Conservation (phyloP, 1,140 invertebrate genomes). For the Ptiloglossa arizonensis region DNA sequence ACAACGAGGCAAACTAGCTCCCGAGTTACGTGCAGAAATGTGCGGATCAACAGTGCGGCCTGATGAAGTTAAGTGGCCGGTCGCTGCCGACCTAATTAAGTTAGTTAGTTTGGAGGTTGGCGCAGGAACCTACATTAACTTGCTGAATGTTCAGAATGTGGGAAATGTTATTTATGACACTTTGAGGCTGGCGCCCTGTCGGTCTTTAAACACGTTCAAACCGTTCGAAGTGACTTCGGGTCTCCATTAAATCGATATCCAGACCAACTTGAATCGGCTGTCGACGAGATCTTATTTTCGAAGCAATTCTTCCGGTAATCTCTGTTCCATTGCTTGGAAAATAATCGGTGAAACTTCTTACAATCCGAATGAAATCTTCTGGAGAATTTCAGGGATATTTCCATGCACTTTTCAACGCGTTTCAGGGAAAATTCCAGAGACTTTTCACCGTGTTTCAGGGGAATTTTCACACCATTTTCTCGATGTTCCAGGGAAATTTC, state of each 20-base stretch:
- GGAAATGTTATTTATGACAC: conserved; percentile 54
- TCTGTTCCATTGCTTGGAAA: too few relatives aligned
- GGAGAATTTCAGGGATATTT: too few relatives aligned
- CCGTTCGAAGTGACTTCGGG: neutral
- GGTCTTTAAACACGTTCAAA: neutral
- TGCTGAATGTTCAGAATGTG: conserved; percentile 43
- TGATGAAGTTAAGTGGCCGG: conserved; percentile 53
- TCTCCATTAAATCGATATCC: neutral
- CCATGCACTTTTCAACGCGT: too few relatives aligned
- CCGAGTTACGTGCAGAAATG: conserved; percentile 9
- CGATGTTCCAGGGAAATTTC: too few relatives aligned
- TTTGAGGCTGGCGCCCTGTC: conserved; percentile 6
- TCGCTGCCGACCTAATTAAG: conserved; percentile 53
- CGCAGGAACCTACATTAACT: conserved; percentile 20
- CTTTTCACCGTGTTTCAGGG: too few relatives aligned
- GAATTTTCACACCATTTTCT: too few relatives aligned
- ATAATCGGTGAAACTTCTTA: too few relatives aligned
- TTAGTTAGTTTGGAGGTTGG: conserved; percentile 50
- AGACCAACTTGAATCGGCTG: neutral
- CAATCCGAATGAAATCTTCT: too few relatives aligned
- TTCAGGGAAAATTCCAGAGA: too few relatives aligned
- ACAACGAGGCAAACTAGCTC: neutral
- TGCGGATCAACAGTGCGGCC: conserved; percentile 39
- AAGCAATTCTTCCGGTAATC: too few relatives aligned
- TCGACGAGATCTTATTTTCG: neutral